Base-by-base conservation (phyloP, 1,140 invertebrate species). In the Drosophila elegans region DNA sequence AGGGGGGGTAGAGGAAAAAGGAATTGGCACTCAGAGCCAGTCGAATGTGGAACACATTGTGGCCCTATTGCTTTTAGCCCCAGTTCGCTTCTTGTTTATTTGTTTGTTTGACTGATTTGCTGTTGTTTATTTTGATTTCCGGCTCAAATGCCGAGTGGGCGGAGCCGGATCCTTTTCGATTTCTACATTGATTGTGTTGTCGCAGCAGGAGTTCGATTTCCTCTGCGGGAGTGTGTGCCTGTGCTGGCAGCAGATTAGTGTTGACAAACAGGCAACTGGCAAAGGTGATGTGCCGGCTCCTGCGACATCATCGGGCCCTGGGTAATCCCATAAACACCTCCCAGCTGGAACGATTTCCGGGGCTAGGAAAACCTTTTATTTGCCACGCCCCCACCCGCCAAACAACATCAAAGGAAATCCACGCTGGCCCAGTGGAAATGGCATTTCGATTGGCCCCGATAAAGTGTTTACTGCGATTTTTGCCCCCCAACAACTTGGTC, bases 71-170 rank as follows among this genome's bases (percentile, higher is more conserved):
- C 82, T 85, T 85, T 88, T 88, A 88, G 75, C 34, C 55, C 27
- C 45, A 69, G 69, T 69, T 56, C 66, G 59, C 34, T 41, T 52
- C 62, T 68, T 73, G 64, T 85, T 77, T 85, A 84, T 86, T 85
- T 85, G 82, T 88, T 86, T 86, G 82, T 86, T 86, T 86, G 82
- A 86, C 83, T 86, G 82, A 86, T 86, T 86, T 86, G 82, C 82
- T 78, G 75, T 79, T 86, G 82, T 86, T 86, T 86, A 86, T 86
- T 86, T 86, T 82, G 82, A 86, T 86, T 86, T 86, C 82, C 82
- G 82, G 83, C 80, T 86, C 82, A 79, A 88, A 88, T 84, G 64
- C 76, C 79, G 71, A 75, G 39, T 36, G 32, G 48, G 48, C 48
- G n/a, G 48, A 51, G 48, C 27, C 48, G 48, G 48, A 51, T 71